Percentiles rank a stretch among this genome's conserved stretches.
phyloP scores from a whole-genome alignment of 2,888 invertebrate genomes.

The Apamea monoglypha region DNA sequence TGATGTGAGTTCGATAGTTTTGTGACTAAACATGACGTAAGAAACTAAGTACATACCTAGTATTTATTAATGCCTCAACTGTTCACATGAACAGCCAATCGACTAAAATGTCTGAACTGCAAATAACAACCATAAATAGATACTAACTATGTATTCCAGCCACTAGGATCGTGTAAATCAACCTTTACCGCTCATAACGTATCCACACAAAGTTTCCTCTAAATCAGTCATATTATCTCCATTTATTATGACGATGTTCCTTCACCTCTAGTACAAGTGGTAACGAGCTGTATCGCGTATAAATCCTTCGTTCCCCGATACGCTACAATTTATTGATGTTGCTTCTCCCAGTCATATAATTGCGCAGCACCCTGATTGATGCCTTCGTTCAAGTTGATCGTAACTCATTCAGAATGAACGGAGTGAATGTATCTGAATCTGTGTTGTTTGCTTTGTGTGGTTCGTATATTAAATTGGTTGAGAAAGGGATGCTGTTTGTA shows the following conservation, averaged over 20 bases:
- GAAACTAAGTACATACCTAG: background rate
- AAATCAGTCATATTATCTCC: conserved; percentile 51
- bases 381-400: conserved; percentile 56
- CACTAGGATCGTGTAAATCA: conserved; percentile 21
- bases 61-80: background rate
- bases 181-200: conserved; percentile 35
- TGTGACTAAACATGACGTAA: background rate
- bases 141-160: background rate
- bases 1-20: background rate
- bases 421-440: conserved; percentile 54
- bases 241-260: conserved; percentile 56
- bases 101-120: background rate
- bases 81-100: background rate
- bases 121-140: conserved; percentile 19
- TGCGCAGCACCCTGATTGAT: conserved; percentile 68
- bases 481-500: conserved; percentile 21
- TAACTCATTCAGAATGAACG: conserved; percentile 64
- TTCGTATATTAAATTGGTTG: conserved; percentile 56
- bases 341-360: conserved; percentile 59
- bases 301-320: conserved; percentile 60
- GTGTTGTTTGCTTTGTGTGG: conserved; percentile 55
- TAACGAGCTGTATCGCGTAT: conserved; percentile 55
- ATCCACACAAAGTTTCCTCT: conserved; percentile 26
- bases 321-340: conserved; percentile 67
- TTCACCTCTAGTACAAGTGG: conserved; percentile 61